Base-by-base conservation (phyloP, 92 coral and sea anemone genomes). In the Paramuricea clavata region DNA sequence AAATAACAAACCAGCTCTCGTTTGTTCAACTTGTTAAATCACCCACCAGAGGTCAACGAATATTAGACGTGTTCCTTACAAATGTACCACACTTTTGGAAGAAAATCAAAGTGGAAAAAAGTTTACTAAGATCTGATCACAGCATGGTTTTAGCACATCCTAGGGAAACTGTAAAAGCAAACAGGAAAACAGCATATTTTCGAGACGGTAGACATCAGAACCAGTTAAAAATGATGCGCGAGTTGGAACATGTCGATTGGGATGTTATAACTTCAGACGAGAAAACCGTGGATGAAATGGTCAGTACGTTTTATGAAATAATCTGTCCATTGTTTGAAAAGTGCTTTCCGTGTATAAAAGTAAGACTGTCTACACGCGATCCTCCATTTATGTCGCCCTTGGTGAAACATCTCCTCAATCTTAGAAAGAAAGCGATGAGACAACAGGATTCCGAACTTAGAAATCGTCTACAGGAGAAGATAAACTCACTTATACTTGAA, bases 291-390 rank as follows among this genome's bases (percentile, higher is more conserved):
- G n/a, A n/a, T n/a, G n/a, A n/a, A n/a, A n/a, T n/a, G n/a, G n/a
- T n/a, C n/a, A n/a, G n/a, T n/a, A n/a, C n/a, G n/a, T n/a, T n/a
- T n/a, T n/a, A n/a, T n/a, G n/a, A n/a, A n/a, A n/a, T n/a, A n/a
- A n/a, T n/a, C n/a, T n/a, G n/a, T n/a, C n/a, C n/a, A n/a, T n/a
- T 21, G 94, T 4, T 39, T 39, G 10, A 39, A 4, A 10, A 39
- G 10, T 39, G 52, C 52, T 47, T 47, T 47, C 52, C 52, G 10
- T 12, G 13, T 9, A 47, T 47, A 9, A 47, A 12, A 47, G 52
- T 47, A 9, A 47, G 9, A 12, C 2, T 15, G 19, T 47, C 52
- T 47, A 9, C 52, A 47, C 52, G 19, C 19, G 52, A 47, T 47
- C 52, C 52, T 9, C 52, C 52, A 9, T 47, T 47, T 15, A 5